Evolutionary conservation across 2,113 vertebrate species (phyloP), one percentile per base, ranked within the genome.

Genomic region (Campylomormyrus numenius): DNA sequence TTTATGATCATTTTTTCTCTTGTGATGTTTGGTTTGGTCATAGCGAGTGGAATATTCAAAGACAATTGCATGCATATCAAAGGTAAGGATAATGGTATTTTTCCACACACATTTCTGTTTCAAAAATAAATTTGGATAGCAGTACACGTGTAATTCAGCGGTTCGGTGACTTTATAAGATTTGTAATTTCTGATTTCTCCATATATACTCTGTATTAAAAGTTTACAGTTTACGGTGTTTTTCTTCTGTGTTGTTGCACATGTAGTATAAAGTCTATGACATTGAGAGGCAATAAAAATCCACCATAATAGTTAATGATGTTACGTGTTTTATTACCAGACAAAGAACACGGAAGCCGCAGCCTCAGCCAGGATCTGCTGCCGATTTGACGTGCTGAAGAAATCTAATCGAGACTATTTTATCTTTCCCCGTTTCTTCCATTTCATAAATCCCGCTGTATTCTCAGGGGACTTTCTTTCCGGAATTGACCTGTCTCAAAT

Each of bases 11-110:
- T 95, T 31, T 94, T 96, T 74, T 94, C 94, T 50, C 92, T 96
- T 35, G 52, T 95, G 90, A 93, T 95, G 52, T 96, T 96, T 31
- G 52, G 92, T 90, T 91, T 96, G 49, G 93, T 94, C 91, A 94
- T 94, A 3, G 90, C 95, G 19, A 90, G 80, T 50, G 95, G 95
- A 83, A 92, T 95, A 66, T 89, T 96, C 52, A 89, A 53, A 0
- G 94, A 96, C 88, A 93, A 87, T 24, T 89, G 87, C 42, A 62
- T 53, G 52, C 2, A 21, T 2, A 24, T 80, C 0, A 21, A 92
- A 49, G 94, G 94, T 95, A 94, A 1, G 90, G 74, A 5, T 45
- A 10, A 15, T 39, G 17, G 31, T 83, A 31, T 2, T 21, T 80
- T 19, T 9, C 24, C 13, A 50, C 45, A 39, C 9, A 89, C 19